Base-by-base conservation (phyloP, 2,888 invertebrate species). In the Melikaiella ostensackeni region DNA sequence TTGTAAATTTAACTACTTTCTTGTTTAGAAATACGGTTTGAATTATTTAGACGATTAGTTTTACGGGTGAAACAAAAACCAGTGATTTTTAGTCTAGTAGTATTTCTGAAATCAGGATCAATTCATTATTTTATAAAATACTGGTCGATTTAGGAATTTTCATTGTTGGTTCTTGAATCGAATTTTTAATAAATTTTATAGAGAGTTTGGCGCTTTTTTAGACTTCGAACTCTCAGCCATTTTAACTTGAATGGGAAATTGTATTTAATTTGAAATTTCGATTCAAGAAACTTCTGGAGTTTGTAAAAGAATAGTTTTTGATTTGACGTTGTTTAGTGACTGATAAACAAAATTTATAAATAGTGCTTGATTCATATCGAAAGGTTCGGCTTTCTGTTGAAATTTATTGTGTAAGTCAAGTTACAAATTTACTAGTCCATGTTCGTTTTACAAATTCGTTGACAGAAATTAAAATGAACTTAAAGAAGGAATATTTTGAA, bases 281-380 rank as follows among this genome's bases (percentile, higher is more conserved):
- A 55, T 70, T 35, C 6, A 27, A 46, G 27, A 59, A 27, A 59
- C 27, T 13, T 57, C 46, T 3, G n/a, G 11, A 55, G 50, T 70
- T 50, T 70, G 30, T 59, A 16, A 59, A 27, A 7, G 59, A 55
- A 21, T 11, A 1, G 35, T 13, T 50, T 6, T 30, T 70, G 30
- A 46, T 50, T 21, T 70, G 70, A 50, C 70, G 70, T 70, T 70
- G 70, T 33, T 50, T 33, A 50, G 30, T 5, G 50, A 46, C 50
- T 59, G 27, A 70, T 11, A 50, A 30, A 50, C 11, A 6, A 11
- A 70, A 70, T 16, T 46, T 30, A 24, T 24, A 66, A 66, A 70
- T 30, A 21, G 38, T 24, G 21, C 24, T 7, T 64, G 8, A 64
- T 42, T 50, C 19, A 30, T 70, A 7, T 50, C 21, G 33, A 50